phyloP scores from a whole-genome alignment of 1,140 invertebrate species.

The Philopotamus ludificatus region DNA sequence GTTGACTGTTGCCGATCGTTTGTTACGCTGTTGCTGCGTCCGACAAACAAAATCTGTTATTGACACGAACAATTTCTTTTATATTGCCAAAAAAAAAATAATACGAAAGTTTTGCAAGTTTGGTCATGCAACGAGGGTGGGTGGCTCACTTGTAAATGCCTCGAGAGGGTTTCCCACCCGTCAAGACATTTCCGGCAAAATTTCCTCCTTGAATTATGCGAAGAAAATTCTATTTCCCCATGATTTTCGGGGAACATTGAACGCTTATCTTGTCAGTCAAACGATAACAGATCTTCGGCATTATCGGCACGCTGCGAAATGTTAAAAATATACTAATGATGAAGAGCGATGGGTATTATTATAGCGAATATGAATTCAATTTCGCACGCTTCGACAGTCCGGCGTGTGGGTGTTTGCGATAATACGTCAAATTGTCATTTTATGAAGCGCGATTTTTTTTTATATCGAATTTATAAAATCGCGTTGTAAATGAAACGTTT shows the following conservation, averaged over 20 bases:
- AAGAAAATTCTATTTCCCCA: slow-evolving; percentile 21
- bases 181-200: slow-evolving; percentile 25
- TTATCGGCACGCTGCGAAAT: neutral
- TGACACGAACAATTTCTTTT: too few species aligned
- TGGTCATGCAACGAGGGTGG: neutral
- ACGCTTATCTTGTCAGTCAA: slow-evolving; percentile 28
- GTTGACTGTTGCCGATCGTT: too few species aligned
- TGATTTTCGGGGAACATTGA: slow-evolving; percentile 17
- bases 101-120: neutral
- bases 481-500: too few species aligned
- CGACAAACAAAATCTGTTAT: too few species aligned
- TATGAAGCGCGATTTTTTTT: too few species aligned
- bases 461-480: too few species aligned
- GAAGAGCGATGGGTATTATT: neutral
- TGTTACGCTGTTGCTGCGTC: too few species aligned
- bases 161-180: slow-evolving; percentile 17
- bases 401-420: too few species aligned
- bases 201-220: slow-evolving; percentile 26
- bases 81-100: too few species aligned
- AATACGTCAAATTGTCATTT: too few species aligned
- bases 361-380: neutral
- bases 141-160: neutral
- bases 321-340: neutral
- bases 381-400: too few species aligned
- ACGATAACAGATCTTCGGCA: slow-evolving; percentile 3